These are phyloP conservation scores for Glyphotaelius pellucidus DNA, from an alignment of 2,888 invertebrate species.

Conservation along the genomic window DNA sequence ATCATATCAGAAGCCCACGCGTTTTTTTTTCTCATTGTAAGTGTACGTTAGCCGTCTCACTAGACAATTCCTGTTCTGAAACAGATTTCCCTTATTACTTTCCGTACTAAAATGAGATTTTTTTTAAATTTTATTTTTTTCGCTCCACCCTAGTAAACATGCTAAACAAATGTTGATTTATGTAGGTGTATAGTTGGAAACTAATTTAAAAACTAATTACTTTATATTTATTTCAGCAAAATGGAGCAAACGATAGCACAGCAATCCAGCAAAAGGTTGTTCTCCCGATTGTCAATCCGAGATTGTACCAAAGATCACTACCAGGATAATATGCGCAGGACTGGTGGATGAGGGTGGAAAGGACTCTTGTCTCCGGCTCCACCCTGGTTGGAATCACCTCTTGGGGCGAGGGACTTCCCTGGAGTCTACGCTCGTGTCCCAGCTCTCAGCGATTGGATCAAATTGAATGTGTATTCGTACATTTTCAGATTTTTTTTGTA, in stretches of 20 bases:
- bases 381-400: conserved; percentile 77
- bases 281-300: conserved; percentile 58
- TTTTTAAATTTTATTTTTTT: no score
- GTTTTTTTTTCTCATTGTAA: no score
- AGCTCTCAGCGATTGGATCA: conserved; percentile 71
- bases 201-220: no score
- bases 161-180: no score
- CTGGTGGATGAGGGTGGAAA: conserved; percentile 72
- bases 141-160: no score
- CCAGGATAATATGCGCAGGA: conserved; percentile 70
- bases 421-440: conserved; percentile 79
- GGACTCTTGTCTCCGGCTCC: conserved; percentile 72
- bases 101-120: no score
- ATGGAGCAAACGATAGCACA: neutral
- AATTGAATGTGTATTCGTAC: neutral
- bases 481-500: no score
- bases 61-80: no score
- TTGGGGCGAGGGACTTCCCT: conserved; percentile 78
- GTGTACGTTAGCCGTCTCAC: no score
- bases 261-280: conserved; percentile 46
- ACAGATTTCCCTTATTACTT: no score
- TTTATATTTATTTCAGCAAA: neutral
- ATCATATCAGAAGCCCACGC: no score
- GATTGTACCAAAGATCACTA: conserved; percentile 9
- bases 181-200: neutral